Base-by-base conservation (phyloP, 1,140 invertebrate species). In the Drosophila hydei region DNA sequence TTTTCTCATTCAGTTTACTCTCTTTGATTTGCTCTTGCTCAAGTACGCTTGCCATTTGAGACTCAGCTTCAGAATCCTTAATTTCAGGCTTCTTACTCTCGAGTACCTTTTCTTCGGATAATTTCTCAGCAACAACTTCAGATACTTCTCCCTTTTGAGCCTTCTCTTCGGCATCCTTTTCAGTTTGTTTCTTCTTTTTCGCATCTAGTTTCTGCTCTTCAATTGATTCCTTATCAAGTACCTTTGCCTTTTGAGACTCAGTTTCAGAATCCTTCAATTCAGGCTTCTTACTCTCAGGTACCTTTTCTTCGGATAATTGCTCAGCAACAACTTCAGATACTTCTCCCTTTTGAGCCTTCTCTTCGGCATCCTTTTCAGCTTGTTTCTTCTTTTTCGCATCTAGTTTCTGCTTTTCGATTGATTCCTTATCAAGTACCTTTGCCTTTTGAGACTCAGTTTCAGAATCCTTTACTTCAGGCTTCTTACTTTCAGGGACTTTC, bases 181-280 rank as follows among this genome's bases (percentile, higher is more conserved):
- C 25, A 12, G 12, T 8, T 11, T 62, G 30, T 50, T 43, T 62
- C 30, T 54, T 54, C 67, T 48, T 38, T 19, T 73, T 55, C 11
- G 16, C 21, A 1, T 45, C 21, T 0, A 43, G 36, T n/a, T 55
- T 63, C 33, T 48, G 9, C 9, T 63, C 48, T 19, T 67, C 63
- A 21, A 64, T 55, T 14, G 19, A 50, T 73, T 75, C 62, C 40
- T 48, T 55, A 42, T 73, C 47, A 19, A 55, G 33, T 25, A 55
- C 25, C 43, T 71, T 71, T 54, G 78, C 47, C 38, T 81, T 69
- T 33, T 79, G 51, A 19, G 72, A 71, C 48, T 84, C 70, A 27
- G 48, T 18, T 55, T 51, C 55, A 2, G 42, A 3, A 1, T 70
- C 59, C 14, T 55, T 47, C 1, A 55, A 3, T 8, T 47, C 67